Conservation (phyloP, 2,888 invertebrate genomes). For the Abrostola tripartita region DNA sequence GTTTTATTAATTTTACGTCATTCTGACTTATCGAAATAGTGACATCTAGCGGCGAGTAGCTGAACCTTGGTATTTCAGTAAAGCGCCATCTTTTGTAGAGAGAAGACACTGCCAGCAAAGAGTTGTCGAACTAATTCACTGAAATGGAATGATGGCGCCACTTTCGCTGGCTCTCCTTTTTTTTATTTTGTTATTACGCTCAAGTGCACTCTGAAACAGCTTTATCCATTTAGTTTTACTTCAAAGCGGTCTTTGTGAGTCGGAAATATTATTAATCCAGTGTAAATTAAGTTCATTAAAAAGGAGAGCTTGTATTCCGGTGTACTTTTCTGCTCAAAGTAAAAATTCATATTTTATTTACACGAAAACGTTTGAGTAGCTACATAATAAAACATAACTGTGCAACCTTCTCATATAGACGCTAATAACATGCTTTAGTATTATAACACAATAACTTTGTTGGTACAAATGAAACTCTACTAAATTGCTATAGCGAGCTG, state of each 20-base stretch:
- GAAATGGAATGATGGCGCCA: conserved; percentile 41
- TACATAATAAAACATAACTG: too few species aligned
- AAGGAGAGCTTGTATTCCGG: conserved; percentile 7
- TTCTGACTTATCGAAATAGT: not conserved
- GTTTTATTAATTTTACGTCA: not conserved
- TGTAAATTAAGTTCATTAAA: conserved; percentile 38
- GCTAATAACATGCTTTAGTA: too few species aligned
- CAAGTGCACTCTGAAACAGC: conserved; percentile 40
- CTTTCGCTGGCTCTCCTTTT: conserved; percentile 12
- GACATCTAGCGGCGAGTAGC: conserved; percentile 73
- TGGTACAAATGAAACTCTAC: not conserved
- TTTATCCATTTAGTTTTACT: conserved; percentile 33
- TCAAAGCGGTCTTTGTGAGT: conserved; percentile 15
- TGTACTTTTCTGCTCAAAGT: not conserved
- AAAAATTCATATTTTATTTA: not conserved
- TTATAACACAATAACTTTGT: too few species aligned
- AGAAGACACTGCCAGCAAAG: conserved; percentile 5
- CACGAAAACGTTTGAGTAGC: too few species aligned
- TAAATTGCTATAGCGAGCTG: not conserved
- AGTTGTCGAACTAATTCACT: conserved; percentile 10
- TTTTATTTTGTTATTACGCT: conserved; percentile 14
- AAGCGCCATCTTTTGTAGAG: conserved; percentile 66
- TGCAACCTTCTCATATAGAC: too few species aligned
- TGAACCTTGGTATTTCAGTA: conserved; percentile 30
- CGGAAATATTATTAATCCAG: conserved; percentile 19